phyloP scores from a whole-genome alignment of 2,113 vertebrate species.

The Elaphurus davidianus region DNA sequence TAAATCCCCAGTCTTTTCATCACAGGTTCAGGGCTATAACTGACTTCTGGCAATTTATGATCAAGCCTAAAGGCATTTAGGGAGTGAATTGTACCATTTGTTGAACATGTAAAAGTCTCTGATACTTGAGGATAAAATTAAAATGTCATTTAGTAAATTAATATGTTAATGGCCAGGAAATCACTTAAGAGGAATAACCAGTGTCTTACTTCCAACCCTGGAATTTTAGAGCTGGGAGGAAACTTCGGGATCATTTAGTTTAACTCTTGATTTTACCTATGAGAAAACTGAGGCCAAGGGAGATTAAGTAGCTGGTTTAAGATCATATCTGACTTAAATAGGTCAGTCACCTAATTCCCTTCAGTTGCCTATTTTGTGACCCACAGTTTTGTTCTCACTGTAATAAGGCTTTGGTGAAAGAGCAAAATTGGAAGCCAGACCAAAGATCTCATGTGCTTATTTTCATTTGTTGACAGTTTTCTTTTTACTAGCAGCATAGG shows the following conservation, averaged over 20 bases:
- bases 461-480: neutral
- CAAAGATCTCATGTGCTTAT: neutral
- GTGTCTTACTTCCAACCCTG: neutral
- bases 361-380: neutral
- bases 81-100: conserved; percentile 48
- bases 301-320: neutral
- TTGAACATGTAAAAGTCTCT: conserved; percentile 47
- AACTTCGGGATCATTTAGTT: neutral
- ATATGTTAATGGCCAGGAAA: neutral
- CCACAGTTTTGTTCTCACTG: neutral
- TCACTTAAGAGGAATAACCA: conserved; percentile 20
- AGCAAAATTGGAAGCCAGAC: neutral
- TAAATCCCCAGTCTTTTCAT: conserved; percentile 49
- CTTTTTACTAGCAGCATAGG: neutral
- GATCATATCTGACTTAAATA: neutral
- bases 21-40: conserved; percentile 29
- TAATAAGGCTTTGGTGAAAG: neutral
- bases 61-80: conserved; percentile 53
- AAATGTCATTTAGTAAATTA: conserved; percentile 64
- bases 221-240: conserved; percentile 25
- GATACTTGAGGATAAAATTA: conserved; percentile 43
- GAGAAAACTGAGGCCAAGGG: neutral
- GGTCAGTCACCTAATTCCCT: neutral
- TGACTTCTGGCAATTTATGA: conserved; percentile 39
- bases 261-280: neutral